These are phyloP conservation scores for Dorcus parallelipipedus DNA, from an alignment of 2,888 invertebrate species.

Conservation along the genomic window DNA sequence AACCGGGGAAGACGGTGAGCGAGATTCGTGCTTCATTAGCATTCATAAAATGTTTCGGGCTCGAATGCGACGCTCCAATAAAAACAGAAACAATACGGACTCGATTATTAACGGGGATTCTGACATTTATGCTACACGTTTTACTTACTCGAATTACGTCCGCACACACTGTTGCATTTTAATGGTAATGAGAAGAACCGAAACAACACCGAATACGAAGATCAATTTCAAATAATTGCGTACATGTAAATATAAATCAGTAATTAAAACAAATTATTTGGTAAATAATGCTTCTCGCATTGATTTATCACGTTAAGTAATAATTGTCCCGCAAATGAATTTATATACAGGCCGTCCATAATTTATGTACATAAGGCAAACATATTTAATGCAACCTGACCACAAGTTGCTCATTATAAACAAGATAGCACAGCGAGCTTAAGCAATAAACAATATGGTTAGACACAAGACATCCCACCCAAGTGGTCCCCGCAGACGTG, in stretches of 20 bases:
- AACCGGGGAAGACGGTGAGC: slow-evolving; percentile 10
- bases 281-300: no score
- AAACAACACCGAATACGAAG: no score
- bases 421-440: neutral
- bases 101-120: slow-evolving; percentile 28
- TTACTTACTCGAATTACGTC: slow-evolving; percentile 24
- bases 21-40: slow-evolving; percentile 24
- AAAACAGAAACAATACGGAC: slow-evolving; percentile 30
- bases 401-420: neutral
- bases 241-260: no score
- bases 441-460: neutral
- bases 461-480: neutral
- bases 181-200: slow-evolving; percentile 15
- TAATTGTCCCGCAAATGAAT: no score
- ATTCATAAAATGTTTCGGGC: slow-evolving; percentile 30
- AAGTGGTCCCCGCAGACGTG: slow-evolving; percentile 1
- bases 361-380: neutral
- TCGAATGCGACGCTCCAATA: slow-evolving; percentile 25
- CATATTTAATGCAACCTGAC: neutral
- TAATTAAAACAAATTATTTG: no score
- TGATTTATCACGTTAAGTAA: no score
- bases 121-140: slow-evolving; percentile 28
- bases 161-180: slow-evolving; percentile 22
- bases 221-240: no score
- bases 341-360: no score